phyloP scores from a whole-genome alignment of 1,140 invertebrate genomes.

The Zaprionus capensis region DNA sequence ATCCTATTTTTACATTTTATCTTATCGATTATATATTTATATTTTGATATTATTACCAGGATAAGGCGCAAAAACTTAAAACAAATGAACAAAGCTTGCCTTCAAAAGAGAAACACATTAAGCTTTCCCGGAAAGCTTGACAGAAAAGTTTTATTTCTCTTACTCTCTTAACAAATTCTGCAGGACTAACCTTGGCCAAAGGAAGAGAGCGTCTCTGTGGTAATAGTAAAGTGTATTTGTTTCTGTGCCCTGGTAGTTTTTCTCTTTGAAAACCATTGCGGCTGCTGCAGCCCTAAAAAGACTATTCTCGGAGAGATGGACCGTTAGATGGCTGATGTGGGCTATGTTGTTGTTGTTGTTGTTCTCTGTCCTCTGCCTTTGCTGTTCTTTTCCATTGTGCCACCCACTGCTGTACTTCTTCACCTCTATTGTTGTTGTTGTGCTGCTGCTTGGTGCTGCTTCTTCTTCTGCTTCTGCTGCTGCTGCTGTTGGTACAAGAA shows the following conservation, averaged over 20 bases:
- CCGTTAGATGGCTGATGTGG: slow-evolving; percentile 58
- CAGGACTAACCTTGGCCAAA: slow-evolving; percentile 3
- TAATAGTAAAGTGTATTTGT: slow-evolving; percentile 4
- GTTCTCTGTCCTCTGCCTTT: slow-evolving; percentile 12
- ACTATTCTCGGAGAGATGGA: slow-evolving; percentile 67
- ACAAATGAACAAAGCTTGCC: not conserved
- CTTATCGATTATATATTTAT: too few species aligned
- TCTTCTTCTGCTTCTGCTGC: not conserved
- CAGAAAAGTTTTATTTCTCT: slow-evolving; percentile 8
- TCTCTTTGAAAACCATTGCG: slow-evolving; percentile 53
- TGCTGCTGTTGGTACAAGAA: slow-evolving; percentile 67
- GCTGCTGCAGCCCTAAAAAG: slow-evolving; percentile 40
- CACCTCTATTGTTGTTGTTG: slow-evolving; percentile 18
- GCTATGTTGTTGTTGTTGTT: slow-evolving; percentile 38
- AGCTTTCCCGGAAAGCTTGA: slow-evolving; percentile 13
- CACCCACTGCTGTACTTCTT: slow-evolving; percentile 7
- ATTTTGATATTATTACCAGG: too few species aligned
- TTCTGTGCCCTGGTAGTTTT: slow-evolving; percentile 11
- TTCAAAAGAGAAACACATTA: not conserved
- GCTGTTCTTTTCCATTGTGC: slow-evolving; percentile 40
- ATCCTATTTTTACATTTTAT: too few species aligned
- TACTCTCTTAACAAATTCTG: slow-evolving; percentile 25
- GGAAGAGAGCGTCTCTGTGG: not conserved
- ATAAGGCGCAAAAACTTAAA: too few species aligned
- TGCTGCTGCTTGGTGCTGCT: not conserved